A percentile compares a stretch with the other conserved stretches of the same genome.
Evolutionary conservation across 2,797 vertebrate genomes (phyloP).

Genomic region (Propithecus perrieri): DNA sequence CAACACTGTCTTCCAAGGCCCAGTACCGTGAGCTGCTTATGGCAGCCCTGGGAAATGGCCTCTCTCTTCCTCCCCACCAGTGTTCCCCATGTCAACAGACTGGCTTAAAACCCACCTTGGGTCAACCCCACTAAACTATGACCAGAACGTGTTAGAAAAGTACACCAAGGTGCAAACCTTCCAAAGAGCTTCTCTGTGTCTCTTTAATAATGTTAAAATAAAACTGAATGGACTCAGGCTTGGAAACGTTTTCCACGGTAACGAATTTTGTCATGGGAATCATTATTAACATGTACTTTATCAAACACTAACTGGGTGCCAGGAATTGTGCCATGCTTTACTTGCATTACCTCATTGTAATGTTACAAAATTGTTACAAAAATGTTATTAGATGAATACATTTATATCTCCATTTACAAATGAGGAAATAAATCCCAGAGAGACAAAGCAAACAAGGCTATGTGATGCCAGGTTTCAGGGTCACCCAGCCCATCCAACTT

Average conservation of each 20-base stretch:
- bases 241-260: background rate
- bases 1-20: background rate
- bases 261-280: background rate
- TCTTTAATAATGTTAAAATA: background rate
- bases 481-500: background rate
- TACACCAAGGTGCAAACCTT: background rate
- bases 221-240: background rate
- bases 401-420: background rate
- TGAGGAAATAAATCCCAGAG: background rate
- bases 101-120: background rate
- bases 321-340: background rate
- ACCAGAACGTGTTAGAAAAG: background rate
- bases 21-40: accelerated
- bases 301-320: background rate
- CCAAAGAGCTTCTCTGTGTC: background rate
- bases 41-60: background rate
- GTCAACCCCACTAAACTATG: background rate
- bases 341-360: background rate
- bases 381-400: background rate
- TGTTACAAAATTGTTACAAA: background rate
- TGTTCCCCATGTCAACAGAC: background rate
- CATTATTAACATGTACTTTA: background rate
- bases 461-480: background rate
- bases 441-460: background rate
- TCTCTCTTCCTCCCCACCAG: background rate